A percentile compares a stretch with the other conserved stretches of the same genome.
phyloP scores from a whole-genome alignment of 2,113 vertebrate genomes.

The Microtus pennsylvanicus region DNA sequence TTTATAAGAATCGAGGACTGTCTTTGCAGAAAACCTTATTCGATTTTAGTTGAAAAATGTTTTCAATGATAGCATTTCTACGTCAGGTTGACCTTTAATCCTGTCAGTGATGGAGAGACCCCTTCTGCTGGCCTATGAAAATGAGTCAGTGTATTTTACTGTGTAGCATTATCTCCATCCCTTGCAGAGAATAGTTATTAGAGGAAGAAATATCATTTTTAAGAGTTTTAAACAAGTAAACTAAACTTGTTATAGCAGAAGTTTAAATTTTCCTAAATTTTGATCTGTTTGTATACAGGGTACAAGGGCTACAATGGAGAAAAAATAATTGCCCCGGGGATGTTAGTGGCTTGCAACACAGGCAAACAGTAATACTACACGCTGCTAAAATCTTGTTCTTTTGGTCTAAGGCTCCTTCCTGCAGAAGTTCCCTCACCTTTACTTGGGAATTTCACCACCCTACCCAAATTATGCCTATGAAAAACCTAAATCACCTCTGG shows the following conservation, averaged over 20 bases:
- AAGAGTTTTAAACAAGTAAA: background rate
- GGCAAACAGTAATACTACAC: background rate
- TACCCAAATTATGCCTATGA: background rate
- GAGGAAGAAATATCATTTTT: background rate
- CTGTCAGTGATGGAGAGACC: background rate
- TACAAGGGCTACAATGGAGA: background rate
- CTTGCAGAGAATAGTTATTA: background rate
- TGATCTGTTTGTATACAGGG: background rate
- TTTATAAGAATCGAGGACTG: background rate
- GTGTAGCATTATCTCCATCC: background rate
- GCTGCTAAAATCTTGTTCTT: background rate
- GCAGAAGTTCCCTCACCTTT: background rate
- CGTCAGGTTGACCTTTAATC: background rate
- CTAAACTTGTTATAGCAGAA: background rate
- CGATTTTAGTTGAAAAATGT: background rate
- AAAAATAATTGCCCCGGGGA: background rate
- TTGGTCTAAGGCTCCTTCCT: background rate
- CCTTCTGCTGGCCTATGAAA: background rate
- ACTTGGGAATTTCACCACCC: background rate
- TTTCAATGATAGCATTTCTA: background rate
- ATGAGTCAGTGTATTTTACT: background rate
- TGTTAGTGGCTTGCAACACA: background rate
- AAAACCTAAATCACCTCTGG: background rate
- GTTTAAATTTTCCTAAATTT: background rate
- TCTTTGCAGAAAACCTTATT: conserved; percentile 29